Evolutionary conservation across 2,888 invertebrate genomes (phyloP), one percentile per base, ranked within the genome.

Genomic region (Meliscaeva auricollis): DNA sequence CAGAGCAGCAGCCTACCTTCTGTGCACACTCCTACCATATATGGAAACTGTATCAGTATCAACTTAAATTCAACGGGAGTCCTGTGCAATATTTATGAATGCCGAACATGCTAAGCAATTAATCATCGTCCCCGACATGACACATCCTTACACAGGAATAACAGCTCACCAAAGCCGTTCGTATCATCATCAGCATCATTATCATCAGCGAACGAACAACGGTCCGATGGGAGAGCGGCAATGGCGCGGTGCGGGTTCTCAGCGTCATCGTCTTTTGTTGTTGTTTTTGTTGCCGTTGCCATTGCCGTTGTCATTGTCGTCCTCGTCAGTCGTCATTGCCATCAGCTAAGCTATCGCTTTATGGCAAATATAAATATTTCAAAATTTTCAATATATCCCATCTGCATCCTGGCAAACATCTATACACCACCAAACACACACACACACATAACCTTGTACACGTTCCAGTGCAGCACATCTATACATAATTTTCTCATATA

Each of bases 41-140:
- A 80, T 70, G 75, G 74, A 66, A 72, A 69, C 69, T 66, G 68
- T 75, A 80, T 85, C 76, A 73, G 81, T 81, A 81, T 85, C 85
- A 85, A 81, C 68, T 85, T 76, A 85, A 81, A 81, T 77, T 73
- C 81, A 81, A 81, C 81, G 72, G 26, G 62, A 81, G 81, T 80
- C 64, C 81, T 85, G 85, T 69, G 62, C 69, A 85, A 85, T 85
- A 85, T 85, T 85, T 85, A 85, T 85, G 85, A 77, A 77, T 85
- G 81, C 85, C 85, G 81, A 81, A 81, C 81, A 81, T 85, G 85
- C 76, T 72, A 73, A 77, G 85, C 81, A 85, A 85, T 85, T 85
- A 85, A 85, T 85, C 85, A 85, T 85, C 73, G 62, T 81, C 56
- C 58, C 72, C 72, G 70, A 85, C 80, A 76, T 44, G 75, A 69